These are phyloP conservation scores for Prosapia bicincta DNA, from an alignment of 2,888 invertebrate species.

Conservation along the genomic window DNA sequence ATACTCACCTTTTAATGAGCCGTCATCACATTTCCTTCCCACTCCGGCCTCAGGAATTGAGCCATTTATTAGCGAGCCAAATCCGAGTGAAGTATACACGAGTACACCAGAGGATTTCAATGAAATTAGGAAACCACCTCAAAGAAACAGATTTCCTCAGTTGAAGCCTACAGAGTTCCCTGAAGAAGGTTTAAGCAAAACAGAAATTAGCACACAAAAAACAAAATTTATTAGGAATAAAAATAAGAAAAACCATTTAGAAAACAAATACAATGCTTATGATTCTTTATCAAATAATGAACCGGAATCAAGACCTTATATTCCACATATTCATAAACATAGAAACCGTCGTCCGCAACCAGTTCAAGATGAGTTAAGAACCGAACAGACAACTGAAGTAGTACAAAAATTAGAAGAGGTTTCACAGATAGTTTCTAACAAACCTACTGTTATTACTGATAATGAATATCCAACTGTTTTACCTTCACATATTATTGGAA, in stretches of 20 bases:
- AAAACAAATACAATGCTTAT: background rate
- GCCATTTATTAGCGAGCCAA: conserved; percentile 27
- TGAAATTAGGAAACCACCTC: conserved; percentile 4
- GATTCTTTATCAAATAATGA: background rate
- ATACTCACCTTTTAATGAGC: conserved; percentile 28
- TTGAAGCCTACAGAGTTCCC: conserved; percentile 11
- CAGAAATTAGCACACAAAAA: background rate
- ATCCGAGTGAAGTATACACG: conserved; percentile 13
- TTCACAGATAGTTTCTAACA: background rate
- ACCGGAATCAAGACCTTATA: background rate
- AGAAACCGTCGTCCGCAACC: conserved; percentile 26
- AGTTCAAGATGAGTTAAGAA: conserved; percentile 13
- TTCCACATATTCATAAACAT: background rate
- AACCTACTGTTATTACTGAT: background rate
- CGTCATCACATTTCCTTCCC: conserved; percentile 32
- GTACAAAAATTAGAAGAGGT: background rate
- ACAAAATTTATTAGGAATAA: background rate
- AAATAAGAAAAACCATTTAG: background rate
- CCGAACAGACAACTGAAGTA: background rate
- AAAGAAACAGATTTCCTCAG: background rate
- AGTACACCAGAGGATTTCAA: conserved; percentile 9
- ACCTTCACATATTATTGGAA: conserved; percentile 11
- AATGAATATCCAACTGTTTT: conserved; percentile 5
- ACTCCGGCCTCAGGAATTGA: conserved; percentile 34
- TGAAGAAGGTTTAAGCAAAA: conserved; percentile 1